Base-by-base conservation (phyloP, 1,140 invertebrate species). In the Theocolax elegans region DNA sequence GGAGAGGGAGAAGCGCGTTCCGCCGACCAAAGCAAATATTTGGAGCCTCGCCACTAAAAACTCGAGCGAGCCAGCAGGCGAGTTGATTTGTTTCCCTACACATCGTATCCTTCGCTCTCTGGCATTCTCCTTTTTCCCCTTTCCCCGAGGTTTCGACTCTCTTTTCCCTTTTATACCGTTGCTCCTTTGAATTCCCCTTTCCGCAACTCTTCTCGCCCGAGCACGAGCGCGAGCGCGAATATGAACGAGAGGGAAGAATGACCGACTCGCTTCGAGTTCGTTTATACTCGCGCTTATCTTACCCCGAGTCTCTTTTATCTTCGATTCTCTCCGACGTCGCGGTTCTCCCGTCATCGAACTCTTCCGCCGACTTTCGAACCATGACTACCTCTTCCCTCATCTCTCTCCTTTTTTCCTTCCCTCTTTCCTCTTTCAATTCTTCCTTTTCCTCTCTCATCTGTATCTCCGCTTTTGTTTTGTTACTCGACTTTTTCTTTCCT, bases 41-140 rank as follows among this genome's bases (percentile, higher is more conserved):
- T 85, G 84, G 83, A 85, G 78, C 78, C 77, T 76, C 76, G 84
- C 83, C 83, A 86, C 81, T 86, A 84, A 85, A 85, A 84, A 85
- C 79, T 84, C 79, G 79, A 80, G 76, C 83, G 76, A 83, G 83
- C 83, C 83, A 85, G 81, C 79, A 75, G 78, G 80, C 79, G 74
- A 83, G 79, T 83, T 83, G 84, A 85, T 86, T 85, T 86, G 83
- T 83, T 85, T 81, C 76, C 77, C 76, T 79, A 81, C 76, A 79
- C 81, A 80, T 73, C 72, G 76, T 73, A 54, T 59, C 44, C 73
- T 63, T 75, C 70, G 69, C 67, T 60, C 65, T 71, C 58, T 27
- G 29, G 27, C 53, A 15, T 15, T 46, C 27, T 53, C 72, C 42
- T 54, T 44, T 58, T 46, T 72, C 64, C 63, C 25, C 51, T 58